Percentiles rank a stretch among this genome's conserved stretches.
Evolutionary conservation across 2,113 vertebrate genomes (phyloP).

Genomic region (Upupa epops): DNA sequence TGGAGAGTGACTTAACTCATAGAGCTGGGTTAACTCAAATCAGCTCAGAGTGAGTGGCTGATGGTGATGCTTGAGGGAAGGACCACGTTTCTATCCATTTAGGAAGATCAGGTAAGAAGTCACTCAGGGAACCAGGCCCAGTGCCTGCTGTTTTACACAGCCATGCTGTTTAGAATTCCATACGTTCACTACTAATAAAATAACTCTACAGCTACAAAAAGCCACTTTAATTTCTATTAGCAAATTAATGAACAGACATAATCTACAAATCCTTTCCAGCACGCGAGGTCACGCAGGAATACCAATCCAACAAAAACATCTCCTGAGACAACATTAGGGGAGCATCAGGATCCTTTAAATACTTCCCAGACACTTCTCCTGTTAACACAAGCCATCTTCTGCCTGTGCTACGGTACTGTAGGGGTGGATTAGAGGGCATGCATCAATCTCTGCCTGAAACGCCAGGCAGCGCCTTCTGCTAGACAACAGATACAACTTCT

Average conservation of each 20-base stretch:
- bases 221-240: neutral
- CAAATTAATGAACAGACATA: neutral
- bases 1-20: neutral
- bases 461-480: neutral
- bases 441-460: constrained; percentile 28
- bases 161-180: neutral
- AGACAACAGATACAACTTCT: neutral
- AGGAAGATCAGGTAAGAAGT: neutral
- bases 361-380: neutral
- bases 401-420: neutral
- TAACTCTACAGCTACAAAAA: too few species aligned
- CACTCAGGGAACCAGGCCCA: neutral
- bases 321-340: neutral
- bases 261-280: neutral
- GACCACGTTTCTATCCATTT: neutral
- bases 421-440: neutral
- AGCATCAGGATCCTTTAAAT: neutral
- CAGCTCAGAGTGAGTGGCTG: neutral
- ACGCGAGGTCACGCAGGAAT: neutral
- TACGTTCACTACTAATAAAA: neutral
- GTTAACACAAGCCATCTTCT: neutral
- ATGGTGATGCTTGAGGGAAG: neutral
- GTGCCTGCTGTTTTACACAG: neutral
- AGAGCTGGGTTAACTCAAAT: neutral
- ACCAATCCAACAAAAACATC: neutral